phyloP scores from a whole-genome alignment of 2,113 vertebrate species.

The Cnemophilus loriae region DNA sequence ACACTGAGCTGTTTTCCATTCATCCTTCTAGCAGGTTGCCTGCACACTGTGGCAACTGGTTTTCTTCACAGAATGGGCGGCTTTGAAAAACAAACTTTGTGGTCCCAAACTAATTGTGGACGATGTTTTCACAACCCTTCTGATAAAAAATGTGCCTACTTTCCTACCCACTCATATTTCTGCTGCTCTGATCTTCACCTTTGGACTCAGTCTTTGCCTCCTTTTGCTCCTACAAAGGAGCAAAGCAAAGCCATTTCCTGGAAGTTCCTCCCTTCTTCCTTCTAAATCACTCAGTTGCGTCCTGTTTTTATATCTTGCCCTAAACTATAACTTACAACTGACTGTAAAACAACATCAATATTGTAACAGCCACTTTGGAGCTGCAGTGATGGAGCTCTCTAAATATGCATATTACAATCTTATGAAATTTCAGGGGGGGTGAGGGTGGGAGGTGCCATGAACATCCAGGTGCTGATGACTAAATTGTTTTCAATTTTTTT shows the following conservation, averaged over 20 bases:
- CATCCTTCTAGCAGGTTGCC: background rate
- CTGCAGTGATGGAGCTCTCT: background rate
- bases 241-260: constrained; percentile 26
- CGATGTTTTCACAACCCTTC: background rate
- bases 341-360: constrained; percentile 48
- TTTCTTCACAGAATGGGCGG: background rate
- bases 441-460: background rate
- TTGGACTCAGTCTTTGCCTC: background rate
- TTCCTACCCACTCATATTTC: background rate
- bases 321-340: constrained; percentile 51
- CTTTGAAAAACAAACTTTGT: background rate
- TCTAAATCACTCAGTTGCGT: constrained; percentile 57
- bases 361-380: constrained; percentile 39
- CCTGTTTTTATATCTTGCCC: constrained; percentile 61
- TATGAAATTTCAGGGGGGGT: background rate
- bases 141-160: background rate
- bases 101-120: background rate
- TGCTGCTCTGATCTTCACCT: constrained; percentile 25
- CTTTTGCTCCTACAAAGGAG: background rate
- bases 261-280: constrained; percentile 27
- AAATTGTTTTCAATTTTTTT: background rate
- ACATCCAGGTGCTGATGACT: background rate
- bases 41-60: background rate
- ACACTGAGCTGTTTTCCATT: background rate
- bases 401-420: background rate